Conservation (phyloP, 2,888 invertebrate genomes). For the Cactoblastis cactorum region DNA sequence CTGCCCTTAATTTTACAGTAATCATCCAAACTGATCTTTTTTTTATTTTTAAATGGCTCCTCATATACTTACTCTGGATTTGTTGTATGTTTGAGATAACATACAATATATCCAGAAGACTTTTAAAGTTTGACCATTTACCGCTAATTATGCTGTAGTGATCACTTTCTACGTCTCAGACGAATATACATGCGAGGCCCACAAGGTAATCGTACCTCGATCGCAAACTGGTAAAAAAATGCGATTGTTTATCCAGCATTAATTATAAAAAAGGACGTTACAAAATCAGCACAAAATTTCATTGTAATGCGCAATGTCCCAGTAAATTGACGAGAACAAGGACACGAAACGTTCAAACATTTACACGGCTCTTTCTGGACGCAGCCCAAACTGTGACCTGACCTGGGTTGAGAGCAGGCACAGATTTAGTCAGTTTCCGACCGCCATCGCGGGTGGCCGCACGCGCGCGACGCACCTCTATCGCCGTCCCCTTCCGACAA, state of each 20-base stretch:
- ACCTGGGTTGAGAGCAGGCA: constrained; percentile 68
- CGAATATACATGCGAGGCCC: too few relatives aligned
- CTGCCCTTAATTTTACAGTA: too few relatives aligned
- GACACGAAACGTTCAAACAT: constrained; percentile 36
- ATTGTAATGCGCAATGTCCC: constrained; percentile 31
- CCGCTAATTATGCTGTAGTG: not conserved
- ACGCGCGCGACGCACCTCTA: constrained; percentile 29
- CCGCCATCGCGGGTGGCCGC: constrained; percentile 61
- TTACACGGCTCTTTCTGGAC: constrained; percentile 47
- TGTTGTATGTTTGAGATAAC: not conserved
- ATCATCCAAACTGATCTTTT: too few relatives aligned
- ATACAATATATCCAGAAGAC: not conserved
- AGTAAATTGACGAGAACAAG: constrained; percentile 37
- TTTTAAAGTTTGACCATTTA: constrained; percentile 9
- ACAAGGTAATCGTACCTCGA: too few relatives aligned
- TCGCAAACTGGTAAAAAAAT: too few relatives aligned
- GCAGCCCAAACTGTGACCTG: constrained; percentile 60
- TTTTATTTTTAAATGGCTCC: too few relatives aligned
- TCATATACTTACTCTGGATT: too few relatives aligned
- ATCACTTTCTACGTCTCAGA: too few relatives aligned
- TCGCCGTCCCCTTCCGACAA: constrained; percentile 47
- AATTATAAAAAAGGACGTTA: constrained; percentile 13
- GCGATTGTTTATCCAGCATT: constrained; percentile 3
- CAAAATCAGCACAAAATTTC: constrained; percentile 36
- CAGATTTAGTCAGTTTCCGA: constrained; percentile 76